Evolutionary conservation across 2,113 vertebrate genomes (phyloP).

Genomic region (Eupsittula cactorum): DNA sequence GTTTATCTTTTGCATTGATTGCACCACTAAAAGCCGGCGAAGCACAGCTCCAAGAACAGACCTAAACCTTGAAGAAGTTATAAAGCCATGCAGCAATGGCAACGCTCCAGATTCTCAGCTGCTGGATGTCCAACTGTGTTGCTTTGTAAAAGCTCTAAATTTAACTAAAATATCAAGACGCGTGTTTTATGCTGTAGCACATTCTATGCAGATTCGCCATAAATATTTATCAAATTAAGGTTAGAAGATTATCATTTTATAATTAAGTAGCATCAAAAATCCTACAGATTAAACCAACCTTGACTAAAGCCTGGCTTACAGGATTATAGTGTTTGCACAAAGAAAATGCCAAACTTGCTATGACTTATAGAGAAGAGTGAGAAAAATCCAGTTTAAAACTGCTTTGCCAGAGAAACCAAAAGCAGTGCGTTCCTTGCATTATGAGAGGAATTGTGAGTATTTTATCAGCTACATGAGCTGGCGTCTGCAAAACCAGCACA

Average conservation of each 20-base stretch:
- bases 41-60: neutral
- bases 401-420: neutral
- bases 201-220: neutral
- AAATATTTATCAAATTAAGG: neutral
- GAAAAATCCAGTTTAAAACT: neutral
- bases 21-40: neutral
- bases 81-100: neutral
- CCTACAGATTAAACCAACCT: neutral
- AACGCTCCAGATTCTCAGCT: neutral
- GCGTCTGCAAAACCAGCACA: no score
- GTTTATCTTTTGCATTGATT: neutral
- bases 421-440: neutral
- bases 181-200: neutral
- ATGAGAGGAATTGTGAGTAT: no score
- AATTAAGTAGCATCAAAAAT: neutral
- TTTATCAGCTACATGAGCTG: neutral
- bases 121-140: neutral
- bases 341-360: neutral
- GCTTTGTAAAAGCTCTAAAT: neutral
- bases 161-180: neutral
- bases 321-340: neutral
- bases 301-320: neutral
- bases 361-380: neutral
- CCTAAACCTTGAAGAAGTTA: neutral
- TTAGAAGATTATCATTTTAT: neutral